Evolutionary conservation across 1,140 invertebrate species (phyloP), one percentile per base, ranked within the genome.

Genomic region (Solen grandis): DNA sequence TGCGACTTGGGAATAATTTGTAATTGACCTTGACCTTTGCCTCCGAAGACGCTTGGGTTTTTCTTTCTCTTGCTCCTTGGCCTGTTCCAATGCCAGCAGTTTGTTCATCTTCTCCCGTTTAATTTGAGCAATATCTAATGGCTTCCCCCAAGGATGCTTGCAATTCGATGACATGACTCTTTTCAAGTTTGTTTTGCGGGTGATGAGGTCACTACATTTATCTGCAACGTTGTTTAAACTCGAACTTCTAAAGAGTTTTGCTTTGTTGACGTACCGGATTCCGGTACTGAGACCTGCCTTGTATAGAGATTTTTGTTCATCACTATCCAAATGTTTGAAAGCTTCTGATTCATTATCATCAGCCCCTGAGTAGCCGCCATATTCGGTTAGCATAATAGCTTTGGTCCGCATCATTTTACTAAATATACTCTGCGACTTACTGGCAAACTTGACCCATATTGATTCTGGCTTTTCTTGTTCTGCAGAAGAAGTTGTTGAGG

Each of bases 81-180:
- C 72, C 59, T 81, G 60, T 52, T 82, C 60, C 13, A 29, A 27
- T 29, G 68, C 78, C 5, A 81, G 25, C 29, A 72, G 50, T 38
- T 79, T 66, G 22, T 68, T 77, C 29, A 65, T 50, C 38, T 54
- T 60, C 54, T 85, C 81, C 27, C 82, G 68, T 69, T 74, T 81
- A 35, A 81, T 55, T 68, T 82, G 74, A 22, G 82, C 80, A 19
- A 88, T 78, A 76, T 88, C 83, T 16, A 87, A 46, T 5, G 76
- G 79, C 52, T 79, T 82, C 41, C 86, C 84, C 38, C 60, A 35
- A 31, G 80, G 69, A 57, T 72, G 62, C 14, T 52, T 83, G 22
- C 80, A 70, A 57, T 80, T 79, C 31, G 79, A 84, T 0, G 87
- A 88, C 14, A 81, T 38, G 1, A 59, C 29, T 8, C 82, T 33